These are phyloP conservation scores for Phenacoccus solenopsis DNA, from an alignment of 1,140 invertebrate genomes.

Conservation along the genomic window DNA sequence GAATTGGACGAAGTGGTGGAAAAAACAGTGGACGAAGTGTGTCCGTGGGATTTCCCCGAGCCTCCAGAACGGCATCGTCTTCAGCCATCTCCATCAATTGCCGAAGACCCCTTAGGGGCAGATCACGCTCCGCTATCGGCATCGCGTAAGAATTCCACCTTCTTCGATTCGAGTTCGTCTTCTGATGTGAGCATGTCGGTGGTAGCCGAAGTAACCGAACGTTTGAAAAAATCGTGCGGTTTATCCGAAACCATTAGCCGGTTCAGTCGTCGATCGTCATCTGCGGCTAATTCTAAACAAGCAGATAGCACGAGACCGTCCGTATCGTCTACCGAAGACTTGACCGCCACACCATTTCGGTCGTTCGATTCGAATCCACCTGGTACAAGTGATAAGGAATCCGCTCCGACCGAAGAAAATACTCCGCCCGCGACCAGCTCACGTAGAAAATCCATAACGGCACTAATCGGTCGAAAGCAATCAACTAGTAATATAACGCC, in stretches of 20 bases:
- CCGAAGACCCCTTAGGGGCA: constrained; percentile 21
- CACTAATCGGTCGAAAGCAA: constrained; percentile 19
- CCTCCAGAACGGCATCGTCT: constrained; percentile 27
- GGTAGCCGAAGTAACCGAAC: constrained; percentile 35
- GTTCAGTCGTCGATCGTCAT: constrained; percentile 17
- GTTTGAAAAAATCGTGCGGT: constrained; percentile 31
- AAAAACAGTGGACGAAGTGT: constrained; percentile 41
- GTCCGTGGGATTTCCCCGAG: constrained; percentile 47
- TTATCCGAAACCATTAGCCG: constrained; percentile 11
- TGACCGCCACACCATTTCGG: constrained; percentile 27
- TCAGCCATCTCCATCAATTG: constrained; percentile 19
- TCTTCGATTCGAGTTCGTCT: constrained; percentile 45
- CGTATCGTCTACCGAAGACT: constrained; percentile 25
- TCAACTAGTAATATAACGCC: constrained; percentile 38
- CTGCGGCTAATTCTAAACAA: constrained; percentile 17
- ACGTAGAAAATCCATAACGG: constrained; percentile 21
- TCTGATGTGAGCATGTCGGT: constrained; percentile 53
- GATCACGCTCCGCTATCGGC: constrained; percentile 20
- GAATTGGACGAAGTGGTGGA: constrained; percentile 2
- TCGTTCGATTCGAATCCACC: constrained; percentile 32
- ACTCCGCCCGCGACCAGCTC: neutral
- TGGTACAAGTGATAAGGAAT: constrained; percentile 32
- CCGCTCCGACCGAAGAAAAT: constrained; percentile 12
- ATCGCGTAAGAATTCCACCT: constrained; percentile 40
- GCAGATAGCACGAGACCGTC: constrained; percentile 21